Evolutionary conservation across 1,140 invertebrate species (phyloP).

Genomic region (Daktulosphaira vitifoliae): DNA sequence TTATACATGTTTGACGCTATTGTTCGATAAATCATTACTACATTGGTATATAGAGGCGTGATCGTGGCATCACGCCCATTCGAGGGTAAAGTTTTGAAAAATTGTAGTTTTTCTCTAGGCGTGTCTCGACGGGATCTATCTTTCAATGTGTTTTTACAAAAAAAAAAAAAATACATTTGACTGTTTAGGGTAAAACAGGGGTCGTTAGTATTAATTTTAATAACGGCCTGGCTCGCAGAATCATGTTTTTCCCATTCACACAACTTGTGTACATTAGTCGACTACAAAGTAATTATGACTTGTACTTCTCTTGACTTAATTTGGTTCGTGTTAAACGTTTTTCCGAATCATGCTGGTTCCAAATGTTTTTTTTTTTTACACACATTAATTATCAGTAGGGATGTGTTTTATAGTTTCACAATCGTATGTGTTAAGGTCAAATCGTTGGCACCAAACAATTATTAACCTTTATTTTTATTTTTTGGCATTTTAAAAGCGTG

Average conservation of each 20-base stretch:
- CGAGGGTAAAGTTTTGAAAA: constrained; percentile 17
- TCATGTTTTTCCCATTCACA: background rate
- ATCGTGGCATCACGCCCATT: background rate
- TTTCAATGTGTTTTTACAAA: background rate
- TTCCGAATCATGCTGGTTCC: too few relatives aligned
- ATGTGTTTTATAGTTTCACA: too few relatives aligned
- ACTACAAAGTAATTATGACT: too few relatives aligned
- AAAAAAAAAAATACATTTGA: constrained; percentile 10
- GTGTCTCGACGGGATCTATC: background rate
- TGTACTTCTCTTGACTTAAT: too few relatives aligned
- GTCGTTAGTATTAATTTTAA: background rate
- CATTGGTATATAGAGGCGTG: background rate
- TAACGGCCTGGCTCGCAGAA: background rate
- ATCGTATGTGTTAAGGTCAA: too few relatives aligned
- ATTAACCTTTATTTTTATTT: too few relatives aligned
- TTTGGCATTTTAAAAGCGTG: background rate
- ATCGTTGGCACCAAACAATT: too few relatives aligned
- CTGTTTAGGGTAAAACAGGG: background rate
- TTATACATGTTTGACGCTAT: too few relatives aligned
- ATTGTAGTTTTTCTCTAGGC: constrained; percentile 14
- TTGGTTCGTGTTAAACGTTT: too few relatives aligned
- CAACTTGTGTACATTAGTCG: too few relatives aligned
- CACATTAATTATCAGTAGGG: too few relatives aligned
- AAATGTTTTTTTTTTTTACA: too few relatives aligned
- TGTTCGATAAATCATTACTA: constrained; percentile 13